phyloP scores from a whole-genome alignment of 2,113 vertebrate genomes.

The Falcunculus frontatus region DNA sequence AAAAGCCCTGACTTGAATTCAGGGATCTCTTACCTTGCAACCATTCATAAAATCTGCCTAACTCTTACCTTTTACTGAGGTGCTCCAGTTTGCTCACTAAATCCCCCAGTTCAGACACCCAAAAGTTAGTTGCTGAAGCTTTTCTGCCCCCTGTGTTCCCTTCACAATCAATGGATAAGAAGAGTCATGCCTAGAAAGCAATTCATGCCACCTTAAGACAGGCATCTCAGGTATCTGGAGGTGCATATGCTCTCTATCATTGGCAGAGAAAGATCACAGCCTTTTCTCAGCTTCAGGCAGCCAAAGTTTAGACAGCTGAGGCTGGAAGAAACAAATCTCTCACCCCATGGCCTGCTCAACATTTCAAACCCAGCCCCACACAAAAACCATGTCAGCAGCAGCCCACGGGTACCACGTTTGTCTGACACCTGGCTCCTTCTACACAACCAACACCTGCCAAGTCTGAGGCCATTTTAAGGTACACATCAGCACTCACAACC shows the following conservation, averaged over 20 bases:
- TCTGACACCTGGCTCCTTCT: neutral
- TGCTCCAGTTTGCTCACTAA: neutral
- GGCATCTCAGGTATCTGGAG: neutral
- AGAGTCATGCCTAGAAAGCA: neutral
- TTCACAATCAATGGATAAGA: neutral
- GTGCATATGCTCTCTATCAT: neutral
- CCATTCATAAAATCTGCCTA: fast-evolving
- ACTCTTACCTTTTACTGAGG: neutral
- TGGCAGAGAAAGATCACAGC: neutral
- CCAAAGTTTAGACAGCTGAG: neutral
- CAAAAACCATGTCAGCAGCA: neutral
- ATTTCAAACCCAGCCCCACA: fast-evolving
- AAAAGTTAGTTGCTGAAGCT: neutral
- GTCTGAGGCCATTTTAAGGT: neutral
- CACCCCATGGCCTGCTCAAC: fast-evolving
- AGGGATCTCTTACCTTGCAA: neutral
- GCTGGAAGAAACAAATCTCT: neutral
- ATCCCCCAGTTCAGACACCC: neutral
- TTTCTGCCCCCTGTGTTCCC: neutral
- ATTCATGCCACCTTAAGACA: neutral
- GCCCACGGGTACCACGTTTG: fast-evolving
- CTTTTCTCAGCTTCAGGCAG: neutral
- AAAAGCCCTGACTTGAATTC: neutral
- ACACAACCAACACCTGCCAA: neutral
- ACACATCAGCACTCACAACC: neutral